Conservation (phyloP, 2,888 invertebrate species). For the Diplolepis rosae region DNA sequence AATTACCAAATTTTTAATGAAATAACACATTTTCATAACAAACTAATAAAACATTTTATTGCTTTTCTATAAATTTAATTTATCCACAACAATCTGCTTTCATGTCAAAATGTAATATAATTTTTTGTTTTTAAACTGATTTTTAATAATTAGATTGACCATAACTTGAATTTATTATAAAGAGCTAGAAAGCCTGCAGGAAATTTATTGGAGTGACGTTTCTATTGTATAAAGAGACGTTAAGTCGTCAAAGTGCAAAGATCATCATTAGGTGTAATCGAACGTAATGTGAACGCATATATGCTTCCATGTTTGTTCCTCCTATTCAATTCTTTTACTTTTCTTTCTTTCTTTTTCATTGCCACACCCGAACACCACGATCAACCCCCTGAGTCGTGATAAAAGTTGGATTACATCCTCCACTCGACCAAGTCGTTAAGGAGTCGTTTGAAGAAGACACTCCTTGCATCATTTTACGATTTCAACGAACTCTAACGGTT, state of each 20-base stretch:
- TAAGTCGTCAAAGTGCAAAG: not conserved
- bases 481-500: slow-evolving; percentile 18
- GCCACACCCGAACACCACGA: not conserved
- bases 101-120: no score
- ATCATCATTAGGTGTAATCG: not conserved
- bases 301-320: not conserved
- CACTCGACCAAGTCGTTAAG: slow-evolving; percentile 20
- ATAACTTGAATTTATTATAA: no score
- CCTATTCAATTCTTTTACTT: not conserved
- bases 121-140: no score
- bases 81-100: no score
- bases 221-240: no score
- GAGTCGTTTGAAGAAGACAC: slow-evolving; percentile 20
- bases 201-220: no score
- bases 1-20: no score
- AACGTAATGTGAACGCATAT: not conserved
- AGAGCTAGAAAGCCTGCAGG: no score
- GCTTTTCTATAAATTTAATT: no score
- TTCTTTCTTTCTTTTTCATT: not conserved
- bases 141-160: no score
- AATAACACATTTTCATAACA: no score
- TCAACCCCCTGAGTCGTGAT: not conserved
- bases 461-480: slow-evolving; percentile 27
- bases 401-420: slow-evolving; percentile 27
- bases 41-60: no score